Evolutionary conservation across 1,140 invertebrate species (phyloP), one percentile per base, ranked within the genome.

Genomic region (Leucophenga varia): DNA sequence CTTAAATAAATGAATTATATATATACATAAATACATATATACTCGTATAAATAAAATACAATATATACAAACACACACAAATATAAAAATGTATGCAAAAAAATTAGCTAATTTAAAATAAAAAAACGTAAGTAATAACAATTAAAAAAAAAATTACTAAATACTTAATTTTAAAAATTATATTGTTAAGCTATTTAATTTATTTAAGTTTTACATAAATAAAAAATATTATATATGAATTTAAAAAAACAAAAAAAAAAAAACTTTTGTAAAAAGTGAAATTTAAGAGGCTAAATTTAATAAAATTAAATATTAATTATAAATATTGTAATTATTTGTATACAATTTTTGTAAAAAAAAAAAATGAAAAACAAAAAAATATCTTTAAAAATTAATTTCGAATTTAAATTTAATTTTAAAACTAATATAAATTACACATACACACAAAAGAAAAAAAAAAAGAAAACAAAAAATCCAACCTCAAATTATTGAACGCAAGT

Each of bases 401-500:
- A 4, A 6, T 34, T 34, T 34, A 4, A 34, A 8, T 34, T 8
- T 34, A 34, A 8, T 34, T 34, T 34, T 34, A 8, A 5, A n/a
- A 8, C 5, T 34, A 6, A 25, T 25, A 25, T 25, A 6, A 6
- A 6, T 25, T 25, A n/a, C n/a, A n/a, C n/a, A n/a, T n/a, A n/a
- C n/a, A n/a, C n/a, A n/a, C n/a, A n/a, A n/a, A n/a, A n/a, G n/a
- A n/a, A 10, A 13, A 8, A 8, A 8, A 34, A 34, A 8, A n/a
- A 9, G 8, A n/a, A 34, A 34, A 34, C 13, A 8, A 34, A n/a
- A 34, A n/a, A 8, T 34, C 8, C 4, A n/a, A 34, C 13, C 9
- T 34, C 8, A n/a, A 60, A 48, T 47, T 47, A 54, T 61, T 65
- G 63, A 63, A 65, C 63, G 61, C 59, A 63, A 49, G 63, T 67